Conservation (phyloP, 1,140 invertebrate species). For the Anastrepha obliqua region DNA sequence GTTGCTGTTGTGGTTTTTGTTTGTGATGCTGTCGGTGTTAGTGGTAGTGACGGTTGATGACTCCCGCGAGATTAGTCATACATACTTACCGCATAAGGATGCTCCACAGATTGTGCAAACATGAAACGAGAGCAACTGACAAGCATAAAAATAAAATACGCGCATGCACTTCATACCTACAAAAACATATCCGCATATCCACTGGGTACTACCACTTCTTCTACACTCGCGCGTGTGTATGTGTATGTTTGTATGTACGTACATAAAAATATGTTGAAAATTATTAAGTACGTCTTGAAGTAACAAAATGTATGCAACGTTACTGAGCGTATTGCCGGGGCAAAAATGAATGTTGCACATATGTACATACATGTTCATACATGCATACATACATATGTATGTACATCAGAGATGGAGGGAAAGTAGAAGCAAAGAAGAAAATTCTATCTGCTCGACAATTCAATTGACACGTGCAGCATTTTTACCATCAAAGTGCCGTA, state of each 20-base stretch:
- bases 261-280: not conserved
- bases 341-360: not conserved
- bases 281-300: not conserved
- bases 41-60: not conserved
- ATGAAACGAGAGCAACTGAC: not conserved
- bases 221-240: not conserved
- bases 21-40: not conserved
- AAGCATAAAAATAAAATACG: not conserved
- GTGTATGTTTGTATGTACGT: not conserved
- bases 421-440: not conserved
- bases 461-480: slow-evolving; percentile 54
- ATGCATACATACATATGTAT: not conserved
- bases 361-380: not conserved
- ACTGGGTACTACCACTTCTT: too few relatives aligned
- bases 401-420: not conserved
- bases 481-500: slow-evolving; percentile 49
- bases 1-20: not conserved
- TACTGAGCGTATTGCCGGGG: too few relatives aligned
- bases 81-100: slow-evolving; percentile 48
- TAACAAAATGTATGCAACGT: not conserved
- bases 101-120: slow-evolving; percentile 27
- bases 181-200: not conserved
- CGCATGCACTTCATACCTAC: not conserved
- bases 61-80: slow-evolving; percentile 54
- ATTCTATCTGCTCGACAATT: slow-evolving; percentile 40